Evolutionary conservation across 2,797 vertebrate genomes (phyloP), one percentile per base, ranked within the genome.

Genomic region (Darevskia nairensis): DNA sequence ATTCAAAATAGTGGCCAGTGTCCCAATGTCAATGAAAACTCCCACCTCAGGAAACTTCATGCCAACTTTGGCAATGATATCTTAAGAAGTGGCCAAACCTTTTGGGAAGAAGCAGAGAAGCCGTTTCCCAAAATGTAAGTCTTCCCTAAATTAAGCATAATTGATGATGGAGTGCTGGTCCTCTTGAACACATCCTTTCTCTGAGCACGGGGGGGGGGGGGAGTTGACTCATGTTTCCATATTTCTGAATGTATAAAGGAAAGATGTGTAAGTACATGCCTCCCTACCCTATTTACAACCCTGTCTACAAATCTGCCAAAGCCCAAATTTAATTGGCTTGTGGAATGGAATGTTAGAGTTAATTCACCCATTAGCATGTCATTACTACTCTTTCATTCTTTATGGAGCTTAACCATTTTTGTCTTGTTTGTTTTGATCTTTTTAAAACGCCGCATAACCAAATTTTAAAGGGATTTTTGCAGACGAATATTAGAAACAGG

Each of bases 301-400:
- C 69, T 86, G 21, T 72, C 44, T 46, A 39, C 66, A 61, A 87
- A 44, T 87, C 78, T 61, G 68, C 50, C 39, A 64, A 74, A 80
- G 35, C 11, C 27, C 39, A n/a, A 72, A 50, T 72, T 72, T 80
- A 59, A 72, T 46, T 61, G 55, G 10, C 66, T 59, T 72, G 46
- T 72, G 50, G 46, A 80, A 72, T 23, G 10, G 85, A 80, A 86
- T 80, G 50, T 80, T 71, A 29, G 25, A 84, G 13, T 84, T 19
- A 76, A 82, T 91, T 90, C 19, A 88, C 25, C 19, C 21, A 41
- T 71, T 2, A 32, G 6, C 46, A 80, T 83, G n/a, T 72, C 64
- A 25, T 84, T 88, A 72, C 68, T 11, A 19, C 88, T 91, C 29
- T 77, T 91, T 89, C 82, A 19, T 41, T 88, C 46, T 88, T 17